Evolutionary conservation across 2,888 invertebrate genomes (phyloP).

Genomic region (Thecophora atra): DNA sequence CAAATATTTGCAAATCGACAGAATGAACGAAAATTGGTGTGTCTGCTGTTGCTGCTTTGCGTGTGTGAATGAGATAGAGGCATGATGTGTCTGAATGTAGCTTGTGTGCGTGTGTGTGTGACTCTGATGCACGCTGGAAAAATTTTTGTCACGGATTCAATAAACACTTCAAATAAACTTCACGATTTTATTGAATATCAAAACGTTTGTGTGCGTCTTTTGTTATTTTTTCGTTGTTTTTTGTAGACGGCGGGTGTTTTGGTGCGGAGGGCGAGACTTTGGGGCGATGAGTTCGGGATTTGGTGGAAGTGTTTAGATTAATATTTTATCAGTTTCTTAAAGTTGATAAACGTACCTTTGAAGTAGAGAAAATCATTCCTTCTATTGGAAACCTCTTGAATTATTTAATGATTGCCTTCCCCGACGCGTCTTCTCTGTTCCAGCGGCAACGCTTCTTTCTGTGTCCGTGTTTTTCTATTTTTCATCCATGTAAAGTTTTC

Average conservation of each 20-base stretch:
- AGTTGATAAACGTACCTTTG: no score
- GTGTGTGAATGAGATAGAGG: not conserved
- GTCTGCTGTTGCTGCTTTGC: not conserved
- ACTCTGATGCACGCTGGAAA: slow-evolving; percentile 12
- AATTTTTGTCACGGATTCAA: slow-evolving; percentile 64
- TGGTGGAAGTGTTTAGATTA: no score
- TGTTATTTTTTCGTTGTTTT: slow-evolving; percentile 47
- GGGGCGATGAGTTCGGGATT: not conserved
- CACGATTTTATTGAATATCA: slow-evolving; percentile 59
- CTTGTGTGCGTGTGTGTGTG: not conserved
- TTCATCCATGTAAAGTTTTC: no score
- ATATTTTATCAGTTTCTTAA: no score
- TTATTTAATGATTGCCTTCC: no score
- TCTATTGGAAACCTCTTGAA: slow-evolving; percentile 33
- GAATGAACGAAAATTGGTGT: slow-evolving; percentile 21
- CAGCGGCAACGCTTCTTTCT: no score
- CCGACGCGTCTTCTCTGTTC: no score
- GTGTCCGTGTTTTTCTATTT: no score
- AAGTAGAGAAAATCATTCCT: no score
- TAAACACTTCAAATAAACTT: slow-evolving; percentile 66
- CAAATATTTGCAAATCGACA: slow-evolving; percentile 39
- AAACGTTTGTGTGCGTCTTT: slow-evolving; percentile 43
- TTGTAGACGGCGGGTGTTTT: no score
- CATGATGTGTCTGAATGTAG: not conserved
- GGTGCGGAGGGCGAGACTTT: no score